Percentiles rank a stretch among this genome's conserved stretches.
Evolutionary conservation across 2,797 vertebrate species (phyloP).

Genomic region (Alectoris magna): DNA sequence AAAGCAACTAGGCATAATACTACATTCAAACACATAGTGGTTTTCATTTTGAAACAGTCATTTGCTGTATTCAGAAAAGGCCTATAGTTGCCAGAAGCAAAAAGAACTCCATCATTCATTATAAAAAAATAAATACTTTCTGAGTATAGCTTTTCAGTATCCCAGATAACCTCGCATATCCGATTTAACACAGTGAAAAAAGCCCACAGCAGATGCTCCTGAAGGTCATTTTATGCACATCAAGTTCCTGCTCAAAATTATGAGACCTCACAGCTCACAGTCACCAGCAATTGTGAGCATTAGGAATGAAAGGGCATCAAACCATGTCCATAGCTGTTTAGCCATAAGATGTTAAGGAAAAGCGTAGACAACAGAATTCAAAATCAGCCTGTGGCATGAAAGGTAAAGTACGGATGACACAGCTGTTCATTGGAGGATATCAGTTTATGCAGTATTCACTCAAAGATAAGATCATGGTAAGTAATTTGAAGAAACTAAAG

Average conservation of each 20-base stretch:
- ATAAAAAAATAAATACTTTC: slow-evolving; percentile 69
- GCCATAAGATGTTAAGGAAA: slow-evolving; percentile 24
- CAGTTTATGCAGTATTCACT: background rate
- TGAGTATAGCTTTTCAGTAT: slow-evolving; percentile 72
- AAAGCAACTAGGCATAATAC: slow-evolving; percentile 90
- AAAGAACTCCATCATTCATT: slow-evolving; percentile 82
- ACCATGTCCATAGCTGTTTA: background rate
- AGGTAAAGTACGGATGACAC: background rate
- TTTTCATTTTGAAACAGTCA: slow-evolving; percentile 89
- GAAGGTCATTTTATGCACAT: slow-evolving; percentile 51
- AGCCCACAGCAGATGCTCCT: slow-evolving; percentile 67
- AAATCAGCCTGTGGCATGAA: background rate
- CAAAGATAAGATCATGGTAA: background rate
- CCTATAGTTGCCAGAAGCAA: slow-evolving; percentile 81
- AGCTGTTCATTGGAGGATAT: background rate
- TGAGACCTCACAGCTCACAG: slow-evolving; percentile 60
- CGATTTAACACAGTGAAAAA: slow-evolving; percentile 48
- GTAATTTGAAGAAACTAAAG: background rate
- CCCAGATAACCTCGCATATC: slow-evolving; percentile 73
- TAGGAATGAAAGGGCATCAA: slow-evolving; percentile 43
- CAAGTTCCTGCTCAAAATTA: slow-evolving; percentile 17
- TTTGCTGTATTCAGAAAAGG: slow-evolving; percentile 85
- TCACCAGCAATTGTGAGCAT: slow-evolving; percentile 37
- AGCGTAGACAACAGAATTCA: background rate
- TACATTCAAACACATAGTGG: slow-evolving; percentile 89